A percentile compares a stretch with the other conserved stretches of the same genome.
Evolutionary conservation across 2,797 vertebrate genomes (phyloP).

Genomic region (Eulemur mongoz): DNA sequence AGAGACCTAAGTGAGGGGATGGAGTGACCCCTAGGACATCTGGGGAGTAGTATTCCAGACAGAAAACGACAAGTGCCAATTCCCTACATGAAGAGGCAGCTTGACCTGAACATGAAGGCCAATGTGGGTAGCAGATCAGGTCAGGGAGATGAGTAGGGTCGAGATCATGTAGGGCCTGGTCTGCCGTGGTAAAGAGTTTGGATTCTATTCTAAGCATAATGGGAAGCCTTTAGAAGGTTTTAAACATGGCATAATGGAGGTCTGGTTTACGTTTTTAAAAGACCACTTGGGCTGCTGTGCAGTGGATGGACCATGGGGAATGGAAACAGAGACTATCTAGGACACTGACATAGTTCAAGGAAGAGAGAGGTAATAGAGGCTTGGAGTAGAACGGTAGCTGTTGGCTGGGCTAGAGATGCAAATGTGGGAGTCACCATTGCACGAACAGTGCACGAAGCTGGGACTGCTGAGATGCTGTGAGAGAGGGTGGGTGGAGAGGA

Average conservation of each 20-base stretch:
- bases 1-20: background rate
- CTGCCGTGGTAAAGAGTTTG: background rate
- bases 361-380: background rate
- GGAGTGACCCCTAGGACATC: background rate
- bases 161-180: background rate
- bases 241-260: background rate
- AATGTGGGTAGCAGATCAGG: background rate
- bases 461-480: background rate
- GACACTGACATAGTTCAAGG: background rate
- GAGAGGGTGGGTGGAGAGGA: background rate
- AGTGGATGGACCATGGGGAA: background rate
- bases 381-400: background rate
- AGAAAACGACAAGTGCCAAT: background rate
- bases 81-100: background rate
- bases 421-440: background rate
- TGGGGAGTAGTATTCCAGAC: background rate
- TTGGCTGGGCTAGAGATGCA: background rate
- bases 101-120: background rate
- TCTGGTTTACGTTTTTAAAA: background rate
- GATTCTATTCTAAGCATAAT: background rate
- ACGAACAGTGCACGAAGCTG: background rate
- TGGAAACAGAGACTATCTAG: background rate
- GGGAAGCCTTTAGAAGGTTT: background rate
- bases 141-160: background rate
- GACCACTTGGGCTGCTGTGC: background rate